Conservation (phyloP, 2,113 vertebrate genomes). For the Elachura formosa region DNA sequence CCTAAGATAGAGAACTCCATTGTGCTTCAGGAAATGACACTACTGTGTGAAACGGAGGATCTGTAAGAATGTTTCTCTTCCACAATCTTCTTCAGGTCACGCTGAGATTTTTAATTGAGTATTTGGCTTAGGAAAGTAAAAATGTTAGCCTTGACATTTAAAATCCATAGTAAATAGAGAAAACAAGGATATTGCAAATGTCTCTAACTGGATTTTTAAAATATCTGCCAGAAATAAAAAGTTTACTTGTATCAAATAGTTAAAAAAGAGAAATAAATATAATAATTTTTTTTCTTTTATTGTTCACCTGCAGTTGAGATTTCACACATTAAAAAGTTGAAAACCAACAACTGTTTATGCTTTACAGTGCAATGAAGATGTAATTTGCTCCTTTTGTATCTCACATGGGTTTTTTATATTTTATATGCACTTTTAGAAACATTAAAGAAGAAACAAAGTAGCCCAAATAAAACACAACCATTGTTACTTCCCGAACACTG, state of each 20-base stretch:
- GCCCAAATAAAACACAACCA: background rate
- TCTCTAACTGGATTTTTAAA: background rate
- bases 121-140: background rate
- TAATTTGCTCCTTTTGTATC: background rate
- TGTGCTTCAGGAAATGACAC: background rate
- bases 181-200: background rate
- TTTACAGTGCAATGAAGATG: background rate
- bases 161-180: background rate
- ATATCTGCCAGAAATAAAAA: background rate
- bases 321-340: background rate
- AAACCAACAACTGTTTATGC: background rate
- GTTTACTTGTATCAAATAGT: background rate
- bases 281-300: background rate
- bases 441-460: background rate
- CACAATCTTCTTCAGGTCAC: background rate
- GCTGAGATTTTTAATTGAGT: background rate
- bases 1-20: background rate
- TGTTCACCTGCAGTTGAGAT: background rate
- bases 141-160: background rate
- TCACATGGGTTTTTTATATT: background rate
- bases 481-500: background rate
- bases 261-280: background rate
- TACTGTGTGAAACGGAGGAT: background rate
- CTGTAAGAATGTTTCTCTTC: background rate
- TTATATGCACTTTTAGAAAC: background rate